Evolutionary conservation across 2,888 invertebrate genomes (phyloP), one percentile per base, ranked within the genome.

Genomic region (Pteria penguin): DNA sequence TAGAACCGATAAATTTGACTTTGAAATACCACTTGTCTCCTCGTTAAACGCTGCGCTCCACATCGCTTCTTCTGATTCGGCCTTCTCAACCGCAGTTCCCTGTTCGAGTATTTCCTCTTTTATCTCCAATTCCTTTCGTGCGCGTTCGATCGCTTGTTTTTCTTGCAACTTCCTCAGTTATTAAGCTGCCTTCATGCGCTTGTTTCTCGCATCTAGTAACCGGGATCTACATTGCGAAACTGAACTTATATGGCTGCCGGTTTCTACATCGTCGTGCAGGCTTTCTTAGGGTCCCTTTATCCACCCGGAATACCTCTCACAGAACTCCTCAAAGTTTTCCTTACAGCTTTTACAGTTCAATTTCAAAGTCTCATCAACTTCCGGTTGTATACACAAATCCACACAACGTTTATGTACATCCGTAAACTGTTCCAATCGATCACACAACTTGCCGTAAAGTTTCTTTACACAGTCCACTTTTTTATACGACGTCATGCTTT

Each of bases 131-230:
- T 52, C 58, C 24, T 58, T 58, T n/a, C 58, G 18, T n/a, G 58
- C 3, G 18, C 58, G 58, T 26, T 58, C 58, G 24, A 58, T 36
- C 5, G 45, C 26, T 18, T 61, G 71, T 62, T 62, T 61, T 45
- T 71, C 52, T 4, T 32, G 8, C 71, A 71, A 62, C 54, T 27
- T 24, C 24, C 61, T 71, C 27, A 71, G 36, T 71, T 62, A 52
- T n/a, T 31, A 27, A 22, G 52, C 71, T 32, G 61, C 71, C 11
- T 60, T 26, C 26, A 71, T 32, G 18, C 71, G 71, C 62, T 71
- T 71, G 4, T 27, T 61, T 33, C 61, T 61, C 22, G 62, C 33
- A 14, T 26, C 27, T 18, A 14, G n/a, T 31, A 71, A 31, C 31
- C 52, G n/a, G n/a, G n/a, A n/a, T n/a, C n/a, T n/a, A n/a, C n/a